Evolutionary conservation across 2,888 invertebrate genomes (phyloP), one percentile per base, ranked within the genome.

Genomic region (Lumbricus terrestris): DNA sequence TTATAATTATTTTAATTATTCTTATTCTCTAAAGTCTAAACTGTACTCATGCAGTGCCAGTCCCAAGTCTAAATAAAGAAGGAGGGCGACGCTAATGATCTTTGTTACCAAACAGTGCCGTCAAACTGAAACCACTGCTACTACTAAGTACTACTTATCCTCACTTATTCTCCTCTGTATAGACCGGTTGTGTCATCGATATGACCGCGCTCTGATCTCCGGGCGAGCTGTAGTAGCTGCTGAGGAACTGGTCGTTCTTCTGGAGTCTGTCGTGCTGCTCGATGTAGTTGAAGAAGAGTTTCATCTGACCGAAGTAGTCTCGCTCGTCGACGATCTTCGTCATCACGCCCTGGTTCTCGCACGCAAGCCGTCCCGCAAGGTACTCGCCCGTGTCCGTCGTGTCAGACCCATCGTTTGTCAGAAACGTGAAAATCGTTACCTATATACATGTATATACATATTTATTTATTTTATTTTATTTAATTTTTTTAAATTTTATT

Each of bases 231-330:
- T 34, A 85, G 15, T 20, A 34, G 85, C 85, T 85, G n/a, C 35
- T 35, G 0, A 85, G 34, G 29, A 85, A 85, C 69, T 69, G 69
- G 29, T 69, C 29, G 37, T 18, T 1, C 18, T 85, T 34, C 13
- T 85, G 35, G 18, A 2, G 4, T 1, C 20, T 23, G 20, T 85
- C 85, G 35, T 35, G 4, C 23, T 35, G 34, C 35, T 85, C 88
- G 47, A 92, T 37, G 89, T 88, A 91, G 29, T 90, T 82, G 88
- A 90, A 92, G 69, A 90, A 92, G 2, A 91, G 91, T 35, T 88
- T 54, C 91, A 92, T 92, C 91, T 91, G 91, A 34, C 88, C 42
- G 83, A 90, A 90, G 69, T 90, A 54, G 34, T 91, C 90, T 11
- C 69, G 34, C 69, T 92, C 91, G 82, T 88, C 35, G 4, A 23